Evolutionary conservation across 2,113 vertebrate species (phyloP), one percentile per base, ranked within the genome.

Genomic region (Parus major): DNA sequence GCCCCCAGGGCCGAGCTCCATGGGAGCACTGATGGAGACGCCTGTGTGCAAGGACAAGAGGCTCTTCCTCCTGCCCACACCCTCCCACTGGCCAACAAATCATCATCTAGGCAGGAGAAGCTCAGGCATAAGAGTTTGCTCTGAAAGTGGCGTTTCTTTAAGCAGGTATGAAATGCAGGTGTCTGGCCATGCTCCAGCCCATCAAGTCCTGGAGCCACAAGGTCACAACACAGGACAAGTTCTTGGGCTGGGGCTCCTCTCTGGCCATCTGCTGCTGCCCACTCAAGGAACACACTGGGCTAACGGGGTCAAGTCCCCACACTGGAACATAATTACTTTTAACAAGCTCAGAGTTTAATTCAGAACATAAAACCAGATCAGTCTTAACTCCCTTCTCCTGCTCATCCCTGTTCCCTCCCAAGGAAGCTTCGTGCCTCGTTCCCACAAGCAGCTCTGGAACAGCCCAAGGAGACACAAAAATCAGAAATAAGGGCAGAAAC

Each of bases 321-420:
- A 11, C 0, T 33, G 12, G 28, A 15, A 20, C 25, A 3, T 2
- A 16, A 57, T 42, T 8, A 11, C 86, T 69, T 60, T 13, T 3
- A 61, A 39, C 42, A 25, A n/a, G 59, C 76, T 77, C 66, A 12
- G 59, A 64, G 50, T 31, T 70, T 17, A 33, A 65, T 8, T 59
- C 63, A 33, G 70, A 44, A 16, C 19, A 5, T 1, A n/a, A 64
- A 76, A 17, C 15, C n/a, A 3, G n/a, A 49, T 2, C 55, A 1
- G 23, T 3, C 28, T 15, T 3, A 47, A 46, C 61, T 47, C 52
- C 31, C 2, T 15, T 18, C n/a, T 18, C 41, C 18, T 17, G 31
- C 42, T 14, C 44, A 20, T 9, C 27, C n/a, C 49, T 0, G 0
- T 1, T 39, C 29, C 31, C 25, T 47, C 21, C 33, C 0, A 0